phyloP scores from a whole-genome alignment of 2,888 invertebrate species.

The Salpingus planirostris region DNA sequence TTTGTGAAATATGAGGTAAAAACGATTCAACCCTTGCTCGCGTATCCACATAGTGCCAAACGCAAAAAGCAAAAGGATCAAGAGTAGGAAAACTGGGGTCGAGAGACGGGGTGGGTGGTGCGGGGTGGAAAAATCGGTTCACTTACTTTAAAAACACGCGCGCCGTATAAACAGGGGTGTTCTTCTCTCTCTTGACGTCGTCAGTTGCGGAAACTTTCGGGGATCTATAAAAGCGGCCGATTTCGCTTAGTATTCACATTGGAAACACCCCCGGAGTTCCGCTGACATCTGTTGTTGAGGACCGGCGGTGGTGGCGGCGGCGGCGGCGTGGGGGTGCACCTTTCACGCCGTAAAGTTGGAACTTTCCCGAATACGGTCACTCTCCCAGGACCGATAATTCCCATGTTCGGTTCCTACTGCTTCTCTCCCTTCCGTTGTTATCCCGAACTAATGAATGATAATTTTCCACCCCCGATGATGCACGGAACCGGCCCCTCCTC shows the following conservation, averaged over 20 bases:
- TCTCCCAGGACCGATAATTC: conserved; percentile 17
- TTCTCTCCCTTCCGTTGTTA: too few relatives aligned
- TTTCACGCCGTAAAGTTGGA: conserved; percentile 18
- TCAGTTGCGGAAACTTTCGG: conserved; percentile 21
- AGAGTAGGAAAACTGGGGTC: too few relatives aligned
- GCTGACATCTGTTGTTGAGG: conserved; percentile 24
- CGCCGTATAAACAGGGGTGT: conserved; percentile 19
- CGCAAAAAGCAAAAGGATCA: conserved; percentile 11
- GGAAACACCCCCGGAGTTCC: conserved; percentile 21
- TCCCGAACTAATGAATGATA: too few relatives aligned
- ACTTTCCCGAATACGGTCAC: conserved; percentile 16
- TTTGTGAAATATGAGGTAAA: too few relatives aligned
- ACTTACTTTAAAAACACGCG: conserved; percentile 17
- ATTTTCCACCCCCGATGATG: too few relatives aligned
- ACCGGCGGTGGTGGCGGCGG: conserved; percentile 12
- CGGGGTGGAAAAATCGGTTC: conserved; percentile 13
- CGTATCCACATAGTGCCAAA: too few relatives aligned
- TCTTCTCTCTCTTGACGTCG: too few relatives aligned
- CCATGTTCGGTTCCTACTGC: too few relatives aligned
- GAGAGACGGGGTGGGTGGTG: too few relatives aligned
- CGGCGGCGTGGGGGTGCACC: conserved; percentile 7
- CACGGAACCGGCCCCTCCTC: too few relatives aligned
- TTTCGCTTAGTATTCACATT: conserved; percentile 27
- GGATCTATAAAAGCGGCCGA: conserved; percentile 25
- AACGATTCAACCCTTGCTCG: too few relatives aligned